These are phyloP conservation scores for Indri indri DNA, from an alignment of 2,113 vertebrate species.

Conservation along the genomic window DNA sequence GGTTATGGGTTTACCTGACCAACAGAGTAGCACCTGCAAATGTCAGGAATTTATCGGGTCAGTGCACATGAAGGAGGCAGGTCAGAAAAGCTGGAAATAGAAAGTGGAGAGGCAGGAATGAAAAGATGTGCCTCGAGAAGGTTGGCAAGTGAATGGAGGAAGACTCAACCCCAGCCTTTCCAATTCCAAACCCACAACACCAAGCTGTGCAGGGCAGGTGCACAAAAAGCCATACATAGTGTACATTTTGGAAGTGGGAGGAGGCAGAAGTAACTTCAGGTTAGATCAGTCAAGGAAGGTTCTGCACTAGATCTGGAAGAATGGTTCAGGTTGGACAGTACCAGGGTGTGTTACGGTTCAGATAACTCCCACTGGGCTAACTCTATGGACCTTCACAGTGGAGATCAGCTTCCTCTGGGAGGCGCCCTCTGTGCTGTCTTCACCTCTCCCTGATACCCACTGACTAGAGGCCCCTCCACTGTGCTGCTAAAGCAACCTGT, in stretches of 20 bases:
- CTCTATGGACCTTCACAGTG: background rate
- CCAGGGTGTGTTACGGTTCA: background rate
- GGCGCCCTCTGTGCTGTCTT: background rate
- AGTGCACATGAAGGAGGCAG: background rate
- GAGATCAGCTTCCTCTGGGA: background rate
- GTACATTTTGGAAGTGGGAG: background rate
- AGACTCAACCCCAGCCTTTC: background rate
- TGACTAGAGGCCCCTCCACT: background rate
- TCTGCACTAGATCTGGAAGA: background rate
- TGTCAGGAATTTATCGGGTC: background rate
- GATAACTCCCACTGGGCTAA: background rate
- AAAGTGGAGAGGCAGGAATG: background rate
- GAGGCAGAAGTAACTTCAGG: background rate
- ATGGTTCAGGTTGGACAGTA: background rate
- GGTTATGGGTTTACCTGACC: background rate
- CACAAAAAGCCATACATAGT: background rate
- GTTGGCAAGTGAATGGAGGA: background rate
- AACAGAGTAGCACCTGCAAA: background rate
- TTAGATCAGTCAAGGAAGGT: background rate
- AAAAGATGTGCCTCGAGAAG: background rate
- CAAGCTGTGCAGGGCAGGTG: background rate
- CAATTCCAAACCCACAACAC: background rate
- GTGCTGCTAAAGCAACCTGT: background rate
- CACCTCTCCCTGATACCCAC: accelerated
- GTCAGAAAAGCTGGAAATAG: background rate